Base-by-base conservation (phyloP, 2,113 vertebrate genomes). In the Prunella himalayana region DNA sequence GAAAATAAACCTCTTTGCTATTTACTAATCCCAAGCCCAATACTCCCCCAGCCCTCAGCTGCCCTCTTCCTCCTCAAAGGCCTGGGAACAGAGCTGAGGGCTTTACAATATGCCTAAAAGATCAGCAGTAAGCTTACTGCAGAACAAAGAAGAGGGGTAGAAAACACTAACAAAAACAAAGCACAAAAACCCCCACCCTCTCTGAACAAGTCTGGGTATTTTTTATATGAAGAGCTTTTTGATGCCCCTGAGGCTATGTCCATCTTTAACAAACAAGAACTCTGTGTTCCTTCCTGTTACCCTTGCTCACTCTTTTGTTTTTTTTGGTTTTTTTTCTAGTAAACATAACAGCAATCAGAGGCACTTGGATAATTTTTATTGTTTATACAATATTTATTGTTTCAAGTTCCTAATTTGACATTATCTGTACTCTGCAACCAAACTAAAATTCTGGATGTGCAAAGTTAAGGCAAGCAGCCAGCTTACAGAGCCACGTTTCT, bases 1-100 rank as follows among this genome's bases (percentile, higher is more conserved):
- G 71, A 93, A 94, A 93, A 86, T 42, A 91, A 93, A 93, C 22
- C 11, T 81, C 90, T 92, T 59, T 93, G 50, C 69, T 81, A 22
- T 28, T 61, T 61, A 81, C 50, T 95, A 94, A 94, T 92, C 81
- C 76, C 59, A 91, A 39, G 3, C 6, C 68, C 1, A 83, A 49
- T 76, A 73, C 69, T 89, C 11, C 69, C 37, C 50, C 41, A 81
- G 59, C 81, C 81, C 87, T 78, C 59, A 83, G 72, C 59, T 91
- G 72, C 59, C 68, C 73, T 95, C 31, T 56, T 57, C 50, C 65
- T 86, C 37, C 31, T 24, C 77, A 57, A n/a, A 86, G 65, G 64
- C 81, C 85, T 94, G 94, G 84, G 81, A 95, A 94, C 77, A 77
- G 69, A 73, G 31, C 64, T 24, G 37, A 41, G 30, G 60, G 37